phyloP scores from a whole-genome alignment of 2,797 vertebrate genomes.

The Pseudochaenichthys georgianus region DNA sequence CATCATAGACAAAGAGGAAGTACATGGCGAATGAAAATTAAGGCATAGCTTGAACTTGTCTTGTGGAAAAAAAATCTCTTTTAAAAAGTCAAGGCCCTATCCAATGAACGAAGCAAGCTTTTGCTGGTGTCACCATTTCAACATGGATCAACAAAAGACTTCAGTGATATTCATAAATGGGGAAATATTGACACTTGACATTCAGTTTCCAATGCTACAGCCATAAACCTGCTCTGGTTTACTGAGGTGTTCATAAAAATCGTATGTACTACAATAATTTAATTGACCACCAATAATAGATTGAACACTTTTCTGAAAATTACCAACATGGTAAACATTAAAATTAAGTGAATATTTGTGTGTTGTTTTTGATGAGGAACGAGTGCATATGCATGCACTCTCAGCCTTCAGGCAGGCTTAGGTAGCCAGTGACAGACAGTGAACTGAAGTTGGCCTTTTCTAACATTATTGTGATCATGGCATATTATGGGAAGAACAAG shows the following conservation, averaged over 20 bases:
- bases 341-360: conserved; percentile 24
- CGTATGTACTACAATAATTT: not conserved
- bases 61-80: conserved; percentile 1
- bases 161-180: conserved; percentile 8
- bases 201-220: conserved; percentile 8
- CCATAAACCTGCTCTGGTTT: conserved; percentile 9
- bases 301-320: conserved; percentile 16
- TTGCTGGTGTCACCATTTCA: conserved; percentile 29
- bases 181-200: not conserved
- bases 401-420: not conserved
- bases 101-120: not conserved
- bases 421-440: not conserved
- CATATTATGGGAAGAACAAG: conserved; percentile 14
- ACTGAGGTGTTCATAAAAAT: not conserved
- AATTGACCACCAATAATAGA: not conserved
- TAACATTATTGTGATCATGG: conserved; percentile 13
- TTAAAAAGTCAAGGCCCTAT: not conserved
- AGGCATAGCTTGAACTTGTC: conserved; percentile 40
- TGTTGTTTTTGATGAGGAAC: conserved; percentile 15
- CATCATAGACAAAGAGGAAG: conserved; percentile 19
- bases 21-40: conserved; percentile 31
- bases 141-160: conserved; percentile 11
- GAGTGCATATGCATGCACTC: not conserved
- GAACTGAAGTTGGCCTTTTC: conserved; percentile 14
- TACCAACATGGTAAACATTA: conserved; percentile 60